phyloP scores from a whole-genome alignment of 2,888 invertebrate species.

The Cantharis nigra region DNA sequence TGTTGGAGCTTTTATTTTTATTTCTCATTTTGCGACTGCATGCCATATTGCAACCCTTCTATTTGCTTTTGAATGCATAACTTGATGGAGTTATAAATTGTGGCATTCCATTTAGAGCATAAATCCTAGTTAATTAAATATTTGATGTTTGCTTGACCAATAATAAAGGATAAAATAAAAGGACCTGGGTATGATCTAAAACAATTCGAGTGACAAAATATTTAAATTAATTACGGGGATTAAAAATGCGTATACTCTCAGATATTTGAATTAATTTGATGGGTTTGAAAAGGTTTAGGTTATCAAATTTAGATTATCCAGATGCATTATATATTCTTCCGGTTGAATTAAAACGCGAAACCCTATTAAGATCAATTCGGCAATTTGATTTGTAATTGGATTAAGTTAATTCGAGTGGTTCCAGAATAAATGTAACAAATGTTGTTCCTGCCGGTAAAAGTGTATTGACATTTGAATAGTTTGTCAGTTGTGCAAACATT shows the following conservation, averaged over 20 bases:
- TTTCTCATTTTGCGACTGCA: not conserved
- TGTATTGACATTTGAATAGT: constrained; percentile 40
- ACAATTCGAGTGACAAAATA: not conserved
- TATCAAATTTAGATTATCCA: not conserved
- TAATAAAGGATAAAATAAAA: not conserved
- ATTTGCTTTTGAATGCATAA: not conserved
- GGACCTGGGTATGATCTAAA: not conserved
- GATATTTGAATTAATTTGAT: not conserved
- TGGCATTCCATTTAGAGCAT: not conserved
- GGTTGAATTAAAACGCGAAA: not conserved
- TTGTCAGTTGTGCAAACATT: constrained; percentile 42
- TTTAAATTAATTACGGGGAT: not conserved
- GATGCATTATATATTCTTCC: not conserved
- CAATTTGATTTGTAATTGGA: not conserved
- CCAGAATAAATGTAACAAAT: not conserved
- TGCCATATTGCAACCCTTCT: not conserved
- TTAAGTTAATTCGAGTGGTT: not conserved
- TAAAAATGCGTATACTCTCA: not conserved
- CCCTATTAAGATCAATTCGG: not conserved
- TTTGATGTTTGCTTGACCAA: not conserved
- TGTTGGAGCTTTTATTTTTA: not conserved
- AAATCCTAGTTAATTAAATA: not conserved
- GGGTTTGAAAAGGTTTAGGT: not conserved
- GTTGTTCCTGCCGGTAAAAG: constrained; percentile 23
- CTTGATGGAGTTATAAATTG: not conserved